A percentile compares a stretch with the other conserved stretches of the same genome.
These are phyloP conservation scores for Xyrichtys novacula DNA, from an alignment of 2,797 vertebrate species.

Conservation along the genomic window DNA sequence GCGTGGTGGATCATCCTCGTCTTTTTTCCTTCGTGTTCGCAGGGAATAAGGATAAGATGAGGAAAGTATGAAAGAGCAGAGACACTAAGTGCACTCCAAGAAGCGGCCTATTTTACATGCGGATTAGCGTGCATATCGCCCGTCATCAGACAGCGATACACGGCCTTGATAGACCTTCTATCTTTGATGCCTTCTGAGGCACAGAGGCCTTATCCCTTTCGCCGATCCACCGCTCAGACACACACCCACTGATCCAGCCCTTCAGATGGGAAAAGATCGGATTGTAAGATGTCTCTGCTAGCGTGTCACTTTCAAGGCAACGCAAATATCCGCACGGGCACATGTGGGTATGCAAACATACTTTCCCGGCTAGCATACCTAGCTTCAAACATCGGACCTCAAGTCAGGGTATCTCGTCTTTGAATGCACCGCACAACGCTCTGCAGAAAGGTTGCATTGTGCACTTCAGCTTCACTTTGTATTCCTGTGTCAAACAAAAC, in stretches of 20 bases:
- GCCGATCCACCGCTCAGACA: constrained; percentile 67
- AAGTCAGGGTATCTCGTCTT: not conserved
- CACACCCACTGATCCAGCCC: constrained; percentile 54
- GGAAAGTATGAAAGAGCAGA: constrained; percentile 18
- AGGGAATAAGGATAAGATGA: constrained; percentile 35
- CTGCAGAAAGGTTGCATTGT: constrained; percentile 29
- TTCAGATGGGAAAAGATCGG: constrained; percentile 54
- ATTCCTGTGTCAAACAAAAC: constrained; percentile 57
- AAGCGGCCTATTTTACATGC: constrained; percentile 80
- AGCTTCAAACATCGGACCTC: constrained; percentile 4
- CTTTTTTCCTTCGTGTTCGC: not conserved
- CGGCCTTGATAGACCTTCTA: constrained; percentile 68
- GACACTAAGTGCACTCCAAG: constrained; percentile 71
- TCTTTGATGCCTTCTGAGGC: constrained; percentile 77
- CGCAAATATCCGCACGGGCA: constrained; percentile 40
- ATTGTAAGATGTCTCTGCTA: constrained; percentile 42
- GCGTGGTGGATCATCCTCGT: constrained; percentile 17
- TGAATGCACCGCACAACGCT: not conserved
- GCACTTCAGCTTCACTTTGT: constrained; percentile 22
- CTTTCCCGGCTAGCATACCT: constrained; percentile 7
- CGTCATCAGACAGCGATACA: constrained; percentile 72
- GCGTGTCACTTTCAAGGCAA: constrained; percentile 39
- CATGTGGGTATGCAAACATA: constrained; percentile 33
- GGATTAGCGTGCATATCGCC: constrained; percentile 83
- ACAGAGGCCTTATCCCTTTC: constrained; percentile 77